Conservation (phyloP, 2,888 invertebrate species). For the Cataglyphis altisquamis region DNA sequence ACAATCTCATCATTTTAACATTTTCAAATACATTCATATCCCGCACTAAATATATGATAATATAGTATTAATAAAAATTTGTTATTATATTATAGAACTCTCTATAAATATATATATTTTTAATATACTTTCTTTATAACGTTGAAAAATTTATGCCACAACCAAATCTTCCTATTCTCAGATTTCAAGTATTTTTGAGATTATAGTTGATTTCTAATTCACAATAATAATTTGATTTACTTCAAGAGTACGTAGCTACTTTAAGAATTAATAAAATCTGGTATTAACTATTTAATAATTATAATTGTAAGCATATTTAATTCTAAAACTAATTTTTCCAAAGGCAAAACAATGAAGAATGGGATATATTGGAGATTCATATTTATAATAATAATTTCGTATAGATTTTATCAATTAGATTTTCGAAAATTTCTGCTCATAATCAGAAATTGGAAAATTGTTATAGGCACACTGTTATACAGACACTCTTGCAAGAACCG, state of each 20-base stretch:
- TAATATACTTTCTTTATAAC: background rate
- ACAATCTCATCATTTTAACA: background rate
- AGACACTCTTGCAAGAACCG: conserved; percentile 31
- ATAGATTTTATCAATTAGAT: background rate
- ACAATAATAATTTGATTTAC: too few relatives aligned
- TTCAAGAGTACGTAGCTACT: too few relatives aligned
- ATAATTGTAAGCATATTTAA: too few relatives aligned
- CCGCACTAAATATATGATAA: background rate
- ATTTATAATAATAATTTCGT: background rate
- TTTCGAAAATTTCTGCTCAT: conserved; percentile 4
- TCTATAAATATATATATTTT: background rate
- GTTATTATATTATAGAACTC: background rate
- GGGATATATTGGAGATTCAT: background rate
- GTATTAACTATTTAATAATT: too few relatives aligned
- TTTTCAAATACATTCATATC: background rate
- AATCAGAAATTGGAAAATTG: conserved; percentile 12
- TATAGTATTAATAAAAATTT: background rate
- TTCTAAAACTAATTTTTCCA: too few relatives aligned
- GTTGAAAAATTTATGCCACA: background rate
- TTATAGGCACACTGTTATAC: background rate
- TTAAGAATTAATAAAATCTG: too few relatives aligned
- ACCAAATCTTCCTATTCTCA: background rate
- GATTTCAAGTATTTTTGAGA: background rate
- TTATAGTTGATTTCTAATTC: background rate
- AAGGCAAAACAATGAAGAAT: background rate